Conservation (phyloP, 2,888 invertebrate genomes). For the Aphidius colemani region DNA sequence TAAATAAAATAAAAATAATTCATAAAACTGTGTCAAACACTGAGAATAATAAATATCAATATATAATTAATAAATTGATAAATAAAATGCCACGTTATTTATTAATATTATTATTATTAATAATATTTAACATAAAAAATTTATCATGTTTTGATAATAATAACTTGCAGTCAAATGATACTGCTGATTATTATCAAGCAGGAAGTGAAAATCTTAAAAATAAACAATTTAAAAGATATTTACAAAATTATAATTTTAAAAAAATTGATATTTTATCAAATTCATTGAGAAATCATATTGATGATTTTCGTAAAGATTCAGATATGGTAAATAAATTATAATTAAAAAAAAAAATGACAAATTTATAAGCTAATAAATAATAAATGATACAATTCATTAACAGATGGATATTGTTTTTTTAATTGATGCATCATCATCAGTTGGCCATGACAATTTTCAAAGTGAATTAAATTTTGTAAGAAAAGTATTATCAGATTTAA, state of each 20-base stretch:
- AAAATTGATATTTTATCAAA: conserved; percentile 42
- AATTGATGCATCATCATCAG: conserved; percentile 73
- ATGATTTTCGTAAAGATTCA: conserved; percentile 41
- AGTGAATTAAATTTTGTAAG: conserved; percentile 72
- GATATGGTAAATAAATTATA: conserved; percentile 42
- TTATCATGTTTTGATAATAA: neutral
- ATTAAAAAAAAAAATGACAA: no score
- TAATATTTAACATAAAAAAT: neutral
- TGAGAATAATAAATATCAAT: no score
- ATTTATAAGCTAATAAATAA: neutral
- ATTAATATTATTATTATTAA: neutral
- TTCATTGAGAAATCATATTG: conserved; percentile 43
- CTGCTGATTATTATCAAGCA: neutral
- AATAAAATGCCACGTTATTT: neutral
- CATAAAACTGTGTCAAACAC: no score
- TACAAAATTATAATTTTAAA: neutral
- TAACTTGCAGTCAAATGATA: neutral
- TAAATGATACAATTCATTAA: conserved; percentile 14
- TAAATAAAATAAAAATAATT: no score
- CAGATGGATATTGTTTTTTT: conserved; percentile 70
- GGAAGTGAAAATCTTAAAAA: neutral
- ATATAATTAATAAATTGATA: neutral
- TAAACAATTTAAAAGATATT: neutral
- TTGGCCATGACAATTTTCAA: conserved; percentile 69
- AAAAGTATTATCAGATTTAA: conserved; percentile 70